Evolutionary conservation across 2,888 invertebrate species (phyloP), one percentile per base, ranked within the genome.

Genomic region (Acronicta leporina): DNA sequence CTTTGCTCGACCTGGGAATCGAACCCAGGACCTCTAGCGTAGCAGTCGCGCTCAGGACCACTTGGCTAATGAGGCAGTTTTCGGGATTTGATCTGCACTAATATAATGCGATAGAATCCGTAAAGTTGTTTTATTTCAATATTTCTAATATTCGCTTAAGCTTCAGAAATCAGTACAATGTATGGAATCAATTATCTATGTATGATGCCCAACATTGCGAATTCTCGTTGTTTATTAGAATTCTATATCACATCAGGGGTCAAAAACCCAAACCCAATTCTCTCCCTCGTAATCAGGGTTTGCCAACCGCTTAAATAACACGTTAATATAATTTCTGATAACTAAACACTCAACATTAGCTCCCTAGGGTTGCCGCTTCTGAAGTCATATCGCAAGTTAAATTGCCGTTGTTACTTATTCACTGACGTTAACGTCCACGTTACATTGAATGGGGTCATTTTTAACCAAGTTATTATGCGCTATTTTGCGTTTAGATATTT

Each of bases 321-420:
- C 49, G 67, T 65, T 59, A 63, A 68, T 63, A 66, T 63, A 57
- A 72, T 66, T 63, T 68, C 55, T 68, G 56, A 71, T 62, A 42
- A 55, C 38, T 43, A 55, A 63, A 63, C 51, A 57, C 57, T 60
- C 59, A 59, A 59, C 58, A 50, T 48, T 38, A 45, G 52, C 51
- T 66, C 75, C 27, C 20, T 11, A 15, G 43, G 48, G 56, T 25
- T 9, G n/a, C 30, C 41, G 45, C 53, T 66, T 40, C 58, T 50
- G 45, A 58, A 58, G 51, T 75, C 47, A 75, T 71, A 71, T 55
- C 64, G 30, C 59, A 77, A 77, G 77, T 77, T 77, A 77, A 75
- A 77, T 77, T 77, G 73, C 46, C 46, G 14, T 38, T 30, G 50
- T 77, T 64, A 68, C 5, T 77, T 58, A 77, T 77, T 77, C 64